These are phyloP conservation scores for Microtus agrestis DNA, from an alignment of 2,797 vertebrate species.

Conservation along the genomic window DNA sequence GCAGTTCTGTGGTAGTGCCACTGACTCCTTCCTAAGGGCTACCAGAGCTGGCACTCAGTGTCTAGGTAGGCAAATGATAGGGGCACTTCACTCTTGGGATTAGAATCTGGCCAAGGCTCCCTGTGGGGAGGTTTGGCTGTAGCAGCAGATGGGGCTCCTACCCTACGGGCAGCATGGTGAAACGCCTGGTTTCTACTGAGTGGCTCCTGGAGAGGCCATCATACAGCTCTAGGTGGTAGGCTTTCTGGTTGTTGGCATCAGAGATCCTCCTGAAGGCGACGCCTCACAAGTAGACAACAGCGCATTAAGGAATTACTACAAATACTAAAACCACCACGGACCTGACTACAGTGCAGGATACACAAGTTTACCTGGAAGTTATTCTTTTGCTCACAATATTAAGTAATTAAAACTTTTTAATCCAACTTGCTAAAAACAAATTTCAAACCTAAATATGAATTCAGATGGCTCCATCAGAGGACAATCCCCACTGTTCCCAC, in stretches of 20 bases:
- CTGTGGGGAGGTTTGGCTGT: neutral
- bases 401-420: slow-evolving; percentile 28
- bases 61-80: rapidly evolving
- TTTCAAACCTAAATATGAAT: neutral
- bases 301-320: neutral
- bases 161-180: slow-evolving; percentile 2
- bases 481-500: neutral
- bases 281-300: neutral
- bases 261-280: slow-evolving; percentile 58
- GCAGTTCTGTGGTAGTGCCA: neutral
- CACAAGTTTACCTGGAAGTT: neutral
- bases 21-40: neutral
- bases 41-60: rapidly evolving
- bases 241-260: slow-evolving; percentile 31
- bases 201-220: slow-evolving; percentile 29
- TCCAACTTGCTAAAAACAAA: slow-evolving; percentile 15
- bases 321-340: neutral
- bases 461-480: neutral
- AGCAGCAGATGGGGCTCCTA: rapidly evolving
- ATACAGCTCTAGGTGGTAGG: neutral
- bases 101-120: neutral
- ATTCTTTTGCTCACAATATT: slow-evolving; percentile 32
- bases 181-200: slow-evolving; percentile 43
- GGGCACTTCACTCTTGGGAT: neutral
- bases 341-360: neutral